Conservation (phyloP, 2,113 vertebrate genomes). For the Indicator indicator region DNA sequence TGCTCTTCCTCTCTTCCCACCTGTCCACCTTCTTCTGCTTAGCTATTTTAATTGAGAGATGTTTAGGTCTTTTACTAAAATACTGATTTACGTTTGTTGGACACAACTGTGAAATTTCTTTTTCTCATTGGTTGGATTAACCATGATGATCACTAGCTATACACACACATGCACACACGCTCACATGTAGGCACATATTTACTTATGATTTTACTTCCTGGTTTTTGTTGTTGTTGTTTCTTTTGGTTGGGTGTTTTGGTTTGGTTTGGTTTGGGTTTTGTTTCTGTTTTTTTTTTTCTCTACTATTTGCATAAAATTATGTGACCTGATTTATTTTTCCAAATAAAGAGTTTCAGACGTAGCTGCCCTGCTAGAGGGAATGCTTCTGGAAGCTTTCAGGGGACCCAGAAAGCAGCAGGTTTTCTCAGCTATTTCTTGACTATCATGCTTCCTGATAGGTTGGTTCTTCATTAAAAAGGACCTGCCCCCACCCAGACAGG, state of each 20-base stretch:
- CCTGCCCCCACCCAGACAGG: no score
- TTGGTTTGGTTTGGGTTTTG: no score
- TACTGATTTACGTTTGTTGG: background rate
- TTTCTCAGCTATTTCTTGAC: background rate
- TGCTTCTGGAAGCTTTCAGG: background rate
- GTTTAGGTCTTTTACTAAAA: background rate
- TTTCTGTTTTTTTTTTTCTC: background rate
- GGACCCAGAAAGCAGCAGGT: background rate
- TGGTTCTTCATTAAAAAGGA: background rate
- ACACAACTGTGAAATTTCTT: background rate
- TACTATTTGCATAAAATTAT: background rate
- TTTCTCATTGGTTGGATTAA: background rate
- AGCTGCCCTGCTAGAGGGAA: fast-evolving
- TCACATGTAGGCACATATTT: background rate
- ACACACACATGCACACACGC: fast-evolving
- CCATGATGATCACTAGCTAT: fast-evolving
- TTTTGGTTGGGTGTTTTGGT: no score
- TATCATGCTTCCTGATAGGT: background rate
- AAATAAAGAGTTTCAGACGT: background rate
- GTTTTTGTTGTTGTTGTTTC: no score
- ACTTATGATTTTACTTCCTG: background rate
- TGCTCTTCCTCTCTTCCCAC: fast-evolving
- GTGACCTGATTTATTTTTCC: background rate
- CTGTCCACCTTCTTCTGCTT: fast-evolving
- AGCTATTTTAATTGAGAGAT: background rate